Conservation (phyloP, 2,797 vertebrate species). For the Esox lucius region DNA sequence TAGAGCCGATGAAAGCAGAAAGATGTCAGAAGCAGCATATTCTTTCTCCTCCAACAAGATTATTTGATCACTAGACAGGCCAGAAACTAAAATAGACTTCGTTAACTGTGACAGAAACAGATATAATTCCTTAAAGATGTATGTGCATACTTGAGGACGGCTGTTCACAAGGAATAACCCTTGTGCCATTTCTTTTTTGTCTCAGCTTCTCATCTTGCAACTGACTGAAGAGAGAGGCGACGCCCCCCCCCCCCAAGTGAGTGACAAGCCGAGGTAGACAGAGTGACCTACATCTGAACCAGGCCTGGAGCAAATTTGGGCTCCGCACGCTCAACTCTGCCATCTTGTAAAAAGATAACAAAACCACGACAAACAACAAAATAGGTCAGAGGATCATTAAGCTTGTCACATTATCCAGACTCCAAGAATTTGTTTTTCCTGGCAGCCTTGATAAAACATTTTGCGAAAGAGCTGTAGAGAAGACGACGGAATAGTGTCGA, state of each 20-base stretch:
- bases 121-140: slow-evolving; percentile 14
- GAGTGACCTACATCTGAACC: slow-evolving; percentile 70
- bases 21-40: slow-evolving; percentile 28
- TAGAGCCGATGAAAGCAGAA: slow-evolving; percentile 40
- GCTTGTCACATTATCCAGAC: slow-evolving; percentile 25
- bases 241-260: slow-evolving; percentile 49
- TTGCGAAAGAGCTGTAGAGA: slow-evolving; percentile 23
- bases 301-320: slow-evolving; percentile 54
- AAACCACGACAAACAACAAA: slow-evolving; percentile 43
- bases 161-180: slow-evolving; percentile 54
- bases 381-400: slow-evolving; percentile 27
- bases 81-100: slow-evolving; percentile 19
- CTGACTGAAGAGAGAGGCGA: slow-evolving; percentile 32
- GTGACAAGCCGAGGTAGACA: slow-evolving; percentile 68
- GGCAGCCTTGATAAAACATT: slow-evolving; percentile 33
- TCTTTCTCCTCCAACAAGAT: slow-evolving; percentile 13
- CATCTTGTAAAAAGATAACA: slow-evolving; percentile 33
- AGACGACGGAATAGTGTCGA: slow-evolving; percentile 21
- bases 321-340: slow-evolving; percentile 41
- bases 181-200: slow-evolving; percentile 51
- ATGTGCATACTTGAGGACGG: slow-evolving; percentile 17
- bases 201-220: slow-evolving; percentile 64
- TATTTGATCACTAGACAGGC: slow-evolving; percentile 31
- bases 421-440: slow-evolving; percentile 30
- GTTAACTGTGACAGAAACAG: slow-evolving; percentile 9